Conservation (phyloP, 2,113 vertebrate species). For the Oncorhynchus mykiss region DNA sequence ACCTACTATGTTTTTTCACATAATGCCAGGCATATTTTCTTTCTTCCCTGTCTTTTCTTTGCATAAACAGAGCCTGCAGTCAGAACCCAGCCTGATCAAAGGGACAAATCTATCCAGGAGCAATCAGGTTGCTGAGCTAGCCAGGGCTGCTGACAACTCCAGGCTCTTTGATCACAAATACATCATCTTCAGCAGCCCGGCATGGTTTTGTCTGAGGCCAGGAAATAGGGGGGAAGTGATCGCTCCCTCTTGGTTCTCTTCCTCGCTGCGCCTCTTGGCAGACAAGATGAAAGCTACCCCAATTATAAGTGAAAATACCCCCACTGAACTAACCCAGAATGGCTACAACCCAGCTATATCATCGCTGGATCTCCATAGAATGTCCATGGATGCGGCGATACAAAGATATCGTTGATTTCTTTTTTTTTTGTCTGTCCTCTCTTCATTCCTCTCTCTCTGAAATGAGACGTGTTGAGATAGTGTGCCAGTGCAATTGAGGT, state of each 20-base stretch:
- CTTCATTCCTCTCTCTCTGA: too few relatives aligned
- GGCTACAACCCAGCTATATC: constrained; percentile 45
- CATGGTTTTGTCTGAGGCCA: constrained; percentile 86
- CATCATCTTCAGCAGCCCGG: constrained; percentile 79
- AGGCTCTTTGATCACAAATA: constrained; percentile 88
- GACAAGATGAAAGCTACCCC: constrained; percentile 87
- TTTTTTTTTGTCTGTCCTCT: too few relatives aligned
- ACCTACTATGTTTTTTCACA: constrained; percentile 53
- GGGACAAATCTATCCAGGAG: constrained; percentile 74
- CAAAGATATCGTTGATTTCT: constrained; percentile 66
- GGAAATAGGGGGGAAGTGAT: constrained; percentile 81
- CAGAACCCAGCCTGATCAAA: constrained; percentile 83
- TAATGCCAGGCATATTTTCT: constrained; percentile 51
- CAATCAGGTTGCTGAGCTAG: constrained; percentile 78
- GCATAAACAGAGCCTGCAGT: constrained; percentile 77
- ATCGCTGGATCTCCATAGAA: constrained; percentile 45
- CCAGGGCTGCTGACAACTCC: constrained; percentile 78
- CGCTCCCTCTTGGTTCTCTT: constrained; percentile 83
- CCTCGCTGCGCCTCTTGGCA: constrained; percentile 78
- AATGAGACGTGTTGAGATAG: not conserved
- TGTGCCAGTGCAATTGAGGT: constrained; percentile 66
- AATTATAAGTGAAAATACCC: constrained; percentile 84
- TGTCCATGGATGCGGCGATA: constrained; percentile 63
- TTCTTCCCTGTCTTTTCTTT: constrained; percentile 68
- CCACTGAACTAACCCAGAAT: constrained; percentile 61